Percentiles rank a stretch among this genome's conserved stretches.
These are phyloP conservation scores for Ectemnius lituratus DNA, from an alignment of 2,888 invertebrate species.

Conservation along the genomic window DNA sequence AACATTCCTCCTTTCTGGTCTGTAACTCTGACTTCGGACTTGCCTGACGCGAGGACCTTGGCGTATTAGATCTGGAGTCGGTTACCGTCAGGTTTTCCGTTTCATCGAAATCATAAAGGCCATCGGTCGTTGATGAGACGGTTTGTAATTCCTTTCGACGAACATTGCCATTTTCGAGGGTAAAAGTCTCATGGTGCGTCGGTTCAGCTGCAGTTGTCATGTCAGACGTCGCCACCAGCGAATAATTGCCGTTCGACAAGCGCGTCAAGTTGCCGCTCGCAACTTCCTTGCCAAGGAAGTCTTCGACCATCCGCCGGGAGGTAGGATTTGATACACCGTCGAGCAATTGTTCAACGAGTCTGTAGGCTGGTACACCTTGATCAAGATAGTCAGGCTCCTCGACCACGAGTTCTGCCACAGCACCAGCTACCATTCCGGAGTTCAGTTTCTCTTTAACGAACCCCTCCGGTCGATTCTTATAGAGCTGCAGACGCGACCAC, in stretches of 20 bases:
- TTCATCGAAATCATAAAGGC: slow-evolving; percentile 67
- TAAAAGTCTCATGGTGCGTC: slow-evolving; percentile 51
- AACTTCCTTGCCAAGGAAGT: slow-evolving; percentile 83
- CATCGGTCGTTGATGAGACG: slow-evolving; percentile 48
- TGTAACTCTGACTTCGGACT: slow-evolving; percentile 64
- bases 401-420: slow-evolving; percentile 85
- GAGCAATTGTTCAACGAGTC: slow-evolving; percentile 82
- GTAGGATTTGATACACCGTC: slow-evolving; percentile 81
- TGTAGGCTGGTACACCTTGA: slow-evolving; percentile 85
- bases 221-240: slow-evolving; percentile 81
- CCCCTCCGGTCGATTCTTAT: slow-evolving; percentile 79
- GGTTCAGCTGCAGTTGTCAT: slow-evolving; percentile 61
- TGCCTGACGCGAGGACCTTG: slow-evolving; percentile 68
- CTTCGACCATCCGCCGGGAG: slow-evolving; percentile 82
- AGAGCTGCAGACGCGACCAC: slow-evolving; percentile 79
- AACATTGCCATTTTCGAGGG: slow-evolving; percentile 55
- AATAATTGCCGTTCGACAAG: slow-evolving; percentile 84
- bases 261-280: slow-evolving; percentile 84
- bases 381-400: slow-evolving; percentile 86
- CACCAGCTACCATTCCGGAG: slow-evolving; percentile 81
- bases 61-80: slow-evolving; percentile 69
- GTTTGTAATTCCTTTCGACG: slow-evolving; percentile 48
- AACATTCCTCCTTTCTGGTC: slow-evolving; percentile 66
- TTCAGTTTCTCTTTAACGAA: slow-evolving; percentile 78
- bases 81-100: slow-evolving; percentile 65